These are phyloP conservation scores for Pteronotus mesoamericanus DNA, from an alignment of 2,797 vertebrate genomes.

Conservation along the genomic window DNA sequence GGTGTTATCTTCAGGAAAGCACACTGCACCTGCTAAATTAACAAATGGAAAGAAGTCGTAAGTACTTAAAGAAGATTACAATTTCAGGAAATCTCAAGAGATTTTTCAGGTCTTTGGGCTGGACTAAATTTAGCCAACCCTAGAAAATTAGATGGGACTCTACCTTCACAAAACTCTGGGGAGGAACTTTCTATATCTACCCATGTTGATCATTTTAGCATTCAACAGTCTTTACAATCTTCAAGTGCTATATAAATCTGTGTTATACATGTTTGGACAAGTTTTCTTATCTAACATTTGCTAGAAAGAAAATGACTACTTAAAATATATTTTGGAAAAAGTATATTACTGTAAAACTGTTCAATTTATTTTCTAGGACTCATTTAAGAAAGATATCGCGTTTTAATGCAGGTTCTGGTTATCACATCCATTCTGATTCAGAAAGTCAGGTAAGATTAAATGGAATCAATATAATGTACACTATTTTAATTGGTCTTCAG, in stretches of 20 bases:
- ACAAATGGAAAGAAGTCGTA: slow-evolving; percentile 83
- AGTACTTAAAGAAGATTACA: slow-evolving; percentile 51
- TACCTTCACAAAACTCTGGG: background rate
- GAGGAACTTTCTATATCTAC: background rate
- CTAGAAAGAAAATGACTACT: slow-evolving; percentile 10
- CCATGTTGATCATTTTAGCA: background rate
- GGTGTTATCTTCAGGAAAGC: slow-evolving; percentile 88
- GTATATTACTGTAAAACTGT: slow-evolving; percentile 5
- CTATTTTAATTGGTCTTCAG: background rate
- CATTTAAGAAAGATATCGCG: slow-evolving; percentile 73
- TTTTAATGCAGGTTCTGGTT: slow-evolving; percentile 78
- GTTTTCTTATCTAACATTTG: background rate
- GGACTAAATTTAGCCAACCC: background rate
- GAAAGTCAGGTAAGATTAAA: slow-evolving; percentile 87
- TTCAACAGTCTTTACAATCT: background rate
- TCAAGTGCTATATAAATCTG: background rate
- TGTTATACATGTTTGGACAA: background rate
- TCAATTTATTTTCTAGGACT: slow-evolving; percentile 76
- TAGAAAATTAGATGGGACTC: background rate
- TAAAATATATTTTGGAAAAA: background rate
- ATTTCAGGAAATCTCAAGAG: background rate
- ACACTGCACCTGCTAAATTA: slow-evolving; percentile 78
- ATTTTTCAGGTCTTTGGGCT: slow-evolving; percentile 7
- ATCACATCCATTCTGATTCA: slow-evolving; percentile 87
- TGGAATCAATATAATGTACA: background rate